Evolutionary conservation across 2,797 vertebrate species (phyloP).

Genomic region (Acanthurus lineatus): DNA sequence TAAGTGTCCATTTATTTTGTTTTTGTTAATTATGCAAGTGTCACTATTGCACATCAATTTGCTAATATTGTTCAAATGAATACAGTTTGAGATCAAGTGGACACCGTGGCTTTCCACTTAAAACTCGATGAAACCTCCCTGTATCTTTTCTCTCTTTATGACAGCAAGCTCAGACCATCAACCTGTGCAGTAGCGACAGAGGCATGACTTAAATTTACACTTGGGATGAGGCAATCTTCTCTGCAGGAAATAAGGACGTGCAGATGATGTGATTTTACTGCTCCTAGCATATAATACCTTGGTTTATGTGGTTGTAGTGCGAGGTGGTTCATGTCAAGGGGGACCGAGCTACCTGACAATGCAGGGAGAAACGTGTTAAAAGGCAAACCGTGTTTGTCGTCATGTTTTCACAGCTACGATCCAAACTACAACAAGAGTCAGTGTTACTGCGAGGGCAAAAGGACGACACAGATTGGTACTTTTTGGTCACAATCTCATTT

Average conservation of each 20-base stretch:
- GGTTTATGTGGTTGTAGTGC: slow-evolving; percentile 15
- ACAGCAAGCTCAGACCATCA: slow-evolving; percentile 31
- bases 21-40: neutral
- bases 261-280: slow-evolving; percentile 33
- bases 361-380: slow-evolving; percentile 59
- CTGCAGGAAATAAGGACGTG: slow-evolving; percentile 28
- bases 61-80: neutral
- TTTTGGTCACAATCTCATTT: slow-evolving; percentile 23
- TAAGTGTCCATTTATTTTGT: neutral
- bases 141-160: slow-evolving; percentile 59
- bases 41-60: no score
- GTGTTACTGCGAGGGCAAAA: slow-evolving; percentile 14
- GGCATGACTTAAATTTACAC: slow-evolving; percentile 49
- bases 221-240: slow-evolving; percentile 8
- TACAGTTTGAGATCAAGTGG: neutral
- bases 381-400: slow-evolving; percentile 73
- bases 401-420: slow-evolving; percentile 59
- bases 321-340: slow-evolving; percentile 18
- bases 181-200: slow-evolving; percentile 14
- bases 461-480: slow-evolving; percentile 26
- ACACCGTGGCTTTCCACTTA: neutral
- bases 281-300: neutral
- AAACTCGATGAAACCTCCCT: neutral
- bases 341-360: slow-evolving; percentile 30
- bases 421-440: slow-evolving; percentile 47